Evolutionary conservation across 2,797 vertebrate species (phyloP).

Genomic region (Acipenser transmontanus): DNA sequence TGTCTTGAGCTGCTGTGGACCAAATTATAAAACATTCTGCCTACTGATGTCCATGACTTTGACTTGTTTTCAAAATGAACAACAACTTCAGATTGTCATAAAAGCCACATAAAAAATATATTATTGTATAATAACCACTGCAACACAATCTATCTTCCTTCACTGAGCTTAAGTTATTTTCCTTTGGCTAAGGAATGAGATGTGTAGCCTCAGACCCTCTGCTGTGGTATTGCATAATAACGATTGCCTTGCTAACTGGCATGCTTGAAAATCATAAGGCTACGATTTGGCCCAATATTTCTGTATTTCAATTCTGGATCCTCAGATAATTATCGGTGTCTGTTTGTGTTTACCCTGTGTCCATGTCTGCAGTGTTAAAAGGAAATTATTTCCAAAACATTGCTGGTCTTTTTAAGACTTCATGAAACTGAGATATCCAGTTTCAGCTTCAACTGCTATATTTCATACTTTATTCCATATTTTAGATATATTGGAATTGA

Average conservation of each 20-base stretch:
- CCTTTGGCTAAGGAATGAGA: slow-evolving; percentile 28
- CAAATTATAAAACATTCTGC: no score
- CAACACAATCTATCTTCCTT: slow-evolving; percentile 12
- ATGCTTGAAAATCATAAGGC: slow-evolving; percentile 62
- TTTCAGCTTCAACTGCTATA: slow-evolving; percentile 25
- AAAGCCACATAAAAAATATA: no score
- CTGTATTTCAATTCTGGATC: slow-evolving; percentile 48
- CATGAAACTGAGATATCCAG: slow-evolving; percentile 24
- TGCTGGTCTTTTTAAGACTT: background rate
- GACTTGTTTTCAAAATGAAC: no score
- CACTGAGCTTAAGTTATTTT: slow-evolving; percentile 35
- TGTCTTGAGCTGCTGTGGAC: no score
- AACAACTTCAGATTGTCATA: no score
- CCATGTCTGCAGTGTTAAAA: slow-evolving; percentile 55
- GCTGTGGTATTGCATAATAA: slow-evolving; percentile 57
- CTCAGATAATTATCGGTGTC: slow-evolving; percentile 61
- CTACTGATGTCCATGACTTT: no score
- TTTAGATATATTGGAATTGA: slow-evolving; percentile 36
- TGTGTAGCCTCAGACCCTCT: slow-evolving; percentile 62
- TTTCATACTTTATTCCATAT: slow-evolving; percentile 26
- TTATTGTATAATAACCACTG: slow-evolving; percentile 20
- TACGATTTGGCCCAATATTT: slow-evolving; percentile 58
- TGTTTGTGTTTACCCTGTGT: slow-evolving; percentile 58
- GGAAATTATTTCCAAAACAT: slow-evolving; percentile 34
- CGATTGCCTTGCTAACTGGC: slow-evolving; percentile 48